Percentiles rank a stretch among this genome's conserved stretches.
These are phyloP conservation scores for Dryadula phaetusa DNA, from an alignment of 2,888 invertebrate genomes.

Conservation along the genomic window DNA sequence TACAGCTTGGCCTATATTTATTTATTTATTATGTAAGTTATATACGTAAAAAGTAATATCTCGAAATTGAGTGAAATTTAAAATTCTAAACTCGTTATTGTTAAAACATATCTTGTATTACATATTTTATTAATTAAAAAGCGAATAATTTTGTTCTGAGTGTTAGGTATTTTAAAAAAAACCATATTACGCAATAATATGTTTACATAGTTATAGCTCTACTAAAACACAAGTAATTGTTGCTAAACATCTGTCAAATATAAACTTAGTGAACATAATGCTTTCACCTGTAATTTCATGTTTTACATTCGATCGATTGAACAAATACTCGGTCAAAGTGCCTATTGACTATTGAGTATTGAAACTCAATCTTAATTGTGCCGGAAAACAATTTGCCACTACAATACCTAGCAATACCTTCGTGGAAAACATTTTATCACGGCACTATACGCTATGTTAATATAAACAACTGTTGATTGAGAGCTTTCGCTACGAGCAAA, in stretches of 20 bases:
- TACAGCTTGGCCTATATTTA: background rate
- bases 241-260: slow-evolving; percentile 62
- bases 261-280: slow-evolving; percentile 47
- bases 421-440: slow-evolving; percentile 68
- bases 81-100: too few relatives aligned
- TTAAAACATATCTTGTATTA: too few relatives aligned
- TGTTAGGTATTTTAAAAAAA: background rate
- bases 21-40: too few relatives aligned
- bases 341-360: slow-evolving; percentile 74
- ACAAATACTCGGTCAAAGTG: slow-evolving; percentile 48
- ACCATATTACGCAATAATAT: slow-evolving; percentile 47
- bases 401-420: slow-evolving; percentile 63
- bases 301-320: slow-evolving; percentile 55
- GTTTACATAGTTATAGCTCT: slow-evolving; percentile 56
- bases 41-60: background rate
- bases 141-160: background rate
- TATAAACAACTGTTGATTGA: slow-evolving; percentile 65
- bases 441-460: slow-evolving; percentile 56
- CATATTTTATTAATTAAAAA: too few relatives aligned
- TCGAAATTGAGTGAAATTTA: background rate
- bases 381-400: slow-evolving; percentile 76
- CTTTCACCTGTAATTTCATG: slow-evolving; percentile 54
- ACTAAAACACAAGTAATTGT: slow-evolving; percentile 57
- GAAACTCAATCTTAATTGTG: slow-evolving; percentile 78
- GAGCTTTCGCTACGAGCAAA: slow-evolving; percentile 46